phyloP scores from a whole-genome alignment of 2,888 invertebrate species.

The Philhelius pedissequus region DNA sequence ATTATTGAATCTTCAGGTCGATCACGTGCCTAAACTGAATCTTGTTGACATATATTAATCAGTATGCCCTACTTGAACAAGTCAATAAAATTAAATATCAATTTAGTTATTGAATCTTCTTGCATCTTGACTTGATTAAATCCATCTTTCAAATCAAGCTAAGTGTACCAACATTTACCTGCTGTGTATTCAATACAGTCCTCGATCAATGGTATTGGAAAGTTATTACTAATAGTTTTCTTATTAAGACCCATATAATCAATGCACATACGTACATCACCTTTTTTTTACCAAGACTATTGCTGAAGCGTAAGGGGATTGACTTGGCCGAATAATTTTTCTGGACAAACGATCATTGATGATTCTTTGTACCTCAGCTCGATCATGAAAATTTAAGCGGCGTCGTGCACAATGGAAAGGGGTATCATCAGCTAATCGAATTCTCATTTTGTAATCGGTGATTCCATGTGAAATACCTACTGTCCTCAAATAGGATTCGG shows the following conservation, averaged over 20 bases:
- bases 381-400: not conserved
- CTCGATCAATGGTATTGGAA: conserved; percentile 13
- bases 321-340: conserved; percentile 7
- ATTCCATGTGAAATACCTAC: not conserved
- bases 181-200: conserved; percentile 20
- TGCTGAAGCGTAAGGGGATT: conserved; percentile 25
- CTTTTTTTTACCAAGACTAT: conserved; percentile 20
- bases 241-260: conserved; percentile 17
- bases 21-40: too few species aligned
- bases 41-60: too few species aligned
- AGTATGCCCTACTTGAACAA: too few species aligned
- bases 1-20: not conserved
- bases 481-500: not conserved
- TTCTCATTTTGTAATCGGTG: not conserved
- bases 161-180: conserved; percentile 8
- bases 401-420: conserved; percentile 3
- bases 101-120: not conserved
- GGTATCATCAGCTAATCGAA: not conserved
- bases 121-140: not conserved
- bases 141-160: not conserved
- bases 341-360: not conserved
- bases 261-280: conserved; percentile 6
- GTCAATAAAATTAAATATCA: too few species aligned
- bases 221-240: conserved; percentile 6
- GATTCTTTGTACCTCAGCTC: not conserved